Evolutionary conservation across 2,113 vertebrate species (phyloP).

Genomic region (Oxyura jamaicensis): DNA sequence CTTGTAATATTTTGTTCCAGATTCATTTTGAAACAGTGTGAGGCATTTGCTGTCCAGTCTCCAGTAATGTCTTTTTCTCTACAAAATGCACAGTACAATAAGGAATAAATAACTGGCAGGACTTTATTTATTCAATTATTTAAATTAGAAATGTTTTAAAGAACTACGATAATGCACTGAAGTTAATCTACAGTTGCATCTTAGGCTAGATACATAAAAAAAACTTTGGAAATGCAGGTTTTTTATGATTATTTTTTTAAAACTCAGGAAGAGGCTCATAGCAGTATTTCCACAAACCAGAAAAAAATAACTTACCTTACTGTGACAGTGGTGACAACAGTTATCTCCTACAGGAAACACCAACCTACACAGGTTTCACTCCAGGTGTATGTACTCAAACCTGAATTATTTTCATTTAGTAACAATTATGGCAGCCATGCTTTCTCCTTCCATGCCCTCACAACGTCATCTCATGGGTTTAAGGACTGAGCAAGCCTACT

Average conservation of each 20-base stretch:
- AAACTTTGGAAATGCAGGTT: neutral
- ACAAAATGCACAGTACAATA: conserved; percentile 60
- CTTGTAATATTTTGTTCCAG: conserved; percentile 97
- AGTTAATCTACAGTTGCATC: neutral
- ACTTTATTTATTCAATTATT: neutral
- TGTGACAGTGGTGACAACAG: neutral
- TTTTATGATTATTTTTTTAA: neutral
- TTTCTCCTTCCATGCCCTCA: neutral
- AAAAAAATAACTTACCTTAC: neutral
- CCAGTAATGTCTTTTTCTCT: conserved; percentile 99
- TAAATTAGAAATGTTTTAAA: neutral
- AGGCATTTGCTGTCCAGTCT: conserved; percentile 96
- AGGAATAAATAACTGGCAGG: neutral
- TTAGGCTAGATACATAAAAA: neutral
- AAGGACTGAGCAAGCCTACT: neutral
- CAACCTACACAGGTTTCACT: neutral
- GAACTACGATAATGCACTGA: neutral
- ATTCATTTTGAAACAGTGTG: conserved; percentile 96
- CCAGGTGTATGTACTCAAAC: neutral
- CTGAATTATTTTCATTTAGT: neutral
- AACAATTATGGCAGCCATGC: neutral
- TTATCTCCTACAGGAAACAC: neutral
- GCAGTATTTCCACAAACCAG: neutral
- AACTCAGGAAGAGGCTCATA: neutral
- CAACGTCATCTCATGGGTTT: neutral